A percentile compares a stretch with the other conserved stretches of the same genome.
These are phyloP conservation scores for Phania funesta DNA, from an alignment of 2,888 invertebrate species.

Conservation along the genomic window DNA sequence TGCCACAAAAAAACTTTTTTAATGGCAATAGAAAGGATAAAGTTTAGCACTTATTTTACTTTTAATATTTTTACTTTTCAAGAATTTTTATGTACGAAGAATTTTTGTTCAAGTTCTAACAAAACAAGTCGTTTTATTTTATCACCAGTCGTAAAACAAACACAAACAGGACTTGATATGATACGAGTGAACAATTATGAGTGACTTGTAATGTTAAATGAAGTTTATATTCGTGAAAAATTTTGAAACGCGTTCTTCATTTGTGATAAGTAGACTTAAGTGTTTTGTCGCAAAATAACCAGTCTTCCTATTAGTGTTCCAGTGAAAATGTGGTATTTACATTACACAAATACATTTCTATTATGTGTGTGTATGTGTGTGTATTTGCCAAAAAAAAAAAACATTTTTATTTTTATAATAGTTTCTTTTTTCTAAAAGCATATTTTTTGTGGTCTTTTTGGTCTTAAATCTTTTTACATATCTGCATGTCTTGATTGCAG, in stretches of 20 bases:
- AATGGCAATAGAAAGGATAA: constrained; percentile 27
- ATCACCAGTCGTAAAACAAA: constrained; percentile 19
- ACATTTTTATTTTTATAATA: not conserved
- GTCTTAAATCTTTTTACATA: not conserved
- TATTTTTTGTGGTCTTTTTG: constrained; percentile 21
- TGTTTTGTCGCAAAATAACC: too few species aligned
- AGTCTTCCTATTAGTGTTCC: too few species aligned
- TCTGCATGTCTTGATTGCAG: constrained; percentile 19
- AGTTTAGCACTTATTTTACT: constrained; percentile 22
- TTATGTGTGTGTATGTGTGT: too few species aligned
- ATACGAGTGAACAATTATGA: too few species aligned
- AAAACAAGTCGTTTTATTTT: constrained; percentile 29
- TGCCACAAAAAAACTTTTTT: not conserved
- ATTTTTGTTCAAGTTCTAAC: not conserved
- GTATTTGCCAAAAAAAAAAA: too few species aligned
- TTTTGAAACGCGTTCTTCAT: too few species aligned
- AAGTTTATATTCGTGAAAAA: too few species aligned
- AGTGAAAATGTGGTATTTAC: too few species aligned
- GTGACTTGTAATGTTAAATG: too few species aligned
- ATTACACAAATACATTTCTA: too few species aligned
- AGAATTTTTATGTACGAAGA: constrained; percentile 33
- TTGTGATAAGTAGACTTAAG: too few species aligned
- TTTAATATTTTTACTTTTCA: constrained; percentile 5
- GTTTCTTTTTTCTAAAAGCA: not conserved
- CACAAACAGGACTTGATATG: not conserved